Evolutionary conservation across 2,888 invertebrate genomes (phyloP).

Genomic region (Ferdinandea cuprea): DNA sequence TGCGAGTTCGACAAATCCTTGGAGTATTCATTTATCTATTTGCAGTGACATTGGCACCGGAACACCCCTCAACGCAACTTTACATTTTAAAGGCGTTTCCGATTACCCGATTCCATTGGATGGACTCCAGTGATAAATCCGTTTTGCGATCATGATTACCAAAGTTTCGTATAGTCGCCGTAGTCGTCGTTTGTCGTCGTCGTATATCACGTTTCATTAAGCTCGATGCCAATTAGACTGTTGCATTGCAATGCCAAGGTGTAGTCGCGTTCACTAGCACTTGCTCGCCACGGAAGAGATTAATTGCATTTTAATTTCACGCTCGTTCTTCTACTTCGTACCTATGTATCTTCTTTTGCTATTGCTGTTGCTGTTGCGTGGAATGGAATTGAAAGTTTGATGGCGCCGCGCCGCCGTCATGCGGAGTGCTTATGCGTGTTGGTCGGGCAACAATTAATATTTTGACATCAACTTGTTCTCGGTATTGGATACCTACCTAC

Average conservation of each 20-base stretch:
- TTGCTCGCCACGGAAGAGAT: conserved; percentile 27
- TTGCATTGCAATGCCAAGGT: conserved; percentile 47
- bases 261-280: background rate
- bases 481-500: conserved; percentile 14
- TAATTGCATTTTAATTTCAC: conserved; percentile 43
- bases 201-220: conserved; percentile 36
- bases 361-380: no score
- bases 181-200: conserved; percentile 3
- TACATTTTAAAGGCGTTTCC: conserved; percentile 15
- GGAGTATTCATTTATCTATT: conserved; percentile 42
- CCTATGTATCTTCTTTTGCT: background rate
- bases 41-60: conserved; percentile 45
- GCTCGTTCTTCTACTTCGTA: background rate
- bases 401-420: conserved; percentile 50
- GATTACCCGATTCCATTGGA: conserved; percentile 27
- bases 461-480: conserved; percentile 28
- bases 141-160: conserved; percentile 27
- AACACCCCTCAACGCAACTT: conserved; percentile 4
- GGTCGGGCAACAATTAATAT: conserved; percentile 22
- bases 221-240: conserved; percentile 34
- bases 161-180: conserved; percentile 7
- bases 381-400: conserved; percentile 12
- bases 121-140: conserved; percentile 13
- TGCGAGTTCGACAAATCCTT: conserved; percentile 51
- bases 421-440: background rate